Percentiles rank a stretch among this genome's conserved stretches.
Conservation (phyloP, 2,113 vertebrate genomes). For the Parus major region DNA sequence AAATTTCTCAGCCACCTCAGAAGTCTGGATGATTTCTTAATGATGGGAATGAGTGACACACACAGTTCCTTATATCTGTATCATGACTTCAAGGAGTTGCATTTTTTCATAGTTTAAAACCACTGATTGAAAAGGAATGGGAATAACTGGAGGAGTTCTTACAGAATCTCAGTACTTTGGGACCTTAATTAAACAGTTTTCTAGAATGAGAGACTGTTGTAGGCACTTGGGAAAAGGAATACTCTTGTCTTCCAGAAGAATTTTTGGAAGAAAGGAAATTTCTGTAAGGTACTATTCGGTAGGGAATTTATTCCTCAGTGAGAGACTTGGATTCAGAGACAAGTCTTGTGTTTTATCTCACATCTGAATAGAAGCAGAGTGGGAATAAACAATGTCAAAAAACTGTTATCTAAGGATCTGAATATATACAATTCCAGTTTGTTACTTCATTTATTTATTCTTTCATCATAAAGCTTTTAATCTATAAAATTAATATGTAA, state of each 20-base stretch:
- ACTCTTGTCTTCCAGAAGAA: not conserved
- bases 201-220: not conserved
- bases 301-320: not conserved
- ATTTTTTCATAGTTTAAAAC: not conserved
- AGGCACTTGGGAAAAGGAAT: constrained; percentile 31
- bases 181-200: not conserved
- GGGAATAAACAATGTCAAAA: constrained; percentile 5
- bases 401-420: constrained; percentile 20
- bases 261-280: not conserved
- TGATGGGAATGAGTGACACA: not conserved
- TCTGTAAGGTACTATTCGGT: not conserved
- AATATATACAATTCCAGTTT: constrained; percentile 29
- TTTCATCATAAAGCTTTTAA: constrained; percentile 57
- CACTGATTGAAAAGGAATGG: not conserved
- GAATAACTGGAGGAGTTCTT: not conserved
- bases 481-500: constrained; percentile 67
- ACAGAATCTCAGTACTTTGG: not conserved
- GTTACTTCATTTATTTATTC: constrained; percentile 68
- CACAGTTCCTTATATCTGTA: not conserved
- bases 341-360: not conserved
- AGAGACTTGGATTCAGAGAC: not conserved
- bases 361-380: not conserved
- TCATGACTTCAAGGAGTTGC: not conserved
- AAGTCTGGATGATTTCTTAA: not conserved
- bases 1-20: not conserved